A percentile compares a stretch with the other conserved stretches of the same genome.
Evolutionary conservation across 2,797 vertebrate genomes (phyloP).

Genomic region (Masticophis lateralis): DNA sequence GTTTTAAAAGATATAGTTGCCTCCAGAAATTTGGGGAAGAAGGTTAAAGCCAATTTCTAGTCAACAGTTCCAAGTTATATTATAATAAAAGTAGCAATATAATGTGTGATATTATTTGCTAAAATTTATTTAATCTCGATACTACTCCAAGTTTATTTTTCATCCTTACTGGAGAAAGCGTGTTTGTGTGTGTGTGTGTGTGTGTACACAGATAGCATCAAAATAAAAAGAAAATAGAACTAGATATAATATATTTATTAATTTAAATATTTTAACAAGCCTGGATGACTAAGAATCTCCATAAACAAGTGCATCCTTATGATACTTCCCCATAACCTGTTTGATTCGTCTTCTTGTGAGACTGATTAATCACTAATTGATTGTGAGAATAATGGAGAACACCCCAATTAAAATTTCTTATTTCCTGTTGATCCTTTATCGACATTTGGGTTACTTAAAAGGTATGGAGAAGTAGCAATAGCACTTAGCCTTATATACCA

Average conservation of each 20-base stretch:
- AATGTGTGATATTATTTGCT: neutral
- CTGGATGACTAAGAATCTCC: neutral
- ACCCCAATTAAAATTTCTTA: neutral
- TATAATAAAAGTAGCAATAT: neutral
- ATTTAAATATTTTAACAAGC: neutral
- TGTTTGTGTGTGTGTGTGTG: neutral
- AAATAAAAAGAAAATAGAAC: neutral
- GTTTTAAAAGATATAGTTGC: neutral
- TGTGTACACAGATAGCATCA: neutral
- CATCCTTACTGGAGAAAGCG: neutral
- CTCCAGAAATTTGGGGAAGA: neutral
- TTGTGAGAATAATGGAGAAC: neutral
- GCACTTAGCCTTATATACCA: neutral
- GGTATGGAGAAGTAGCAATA: neutral
- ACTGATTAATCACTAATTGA: neutral
- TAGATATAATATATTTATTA: neutral
- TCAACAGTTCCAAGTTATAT: neutral
- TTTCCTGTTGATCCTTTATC: neutral
- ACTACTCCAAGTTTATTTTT: neutral
- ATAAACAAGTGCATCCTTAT: neutral
- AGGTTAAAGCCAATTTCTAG: neutral
- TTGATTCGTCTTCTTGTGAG: neutral
- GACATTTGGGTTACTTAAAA: neutral
- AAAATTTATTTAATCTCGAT: neutral
- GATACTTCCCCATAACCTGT: neutral